A percentile compares a stretch with the other conserved stretches of the same genome.
Conservation (phyloP, 2,797 vertebrate genomes). For the Enteromius mattozi region DNA sequence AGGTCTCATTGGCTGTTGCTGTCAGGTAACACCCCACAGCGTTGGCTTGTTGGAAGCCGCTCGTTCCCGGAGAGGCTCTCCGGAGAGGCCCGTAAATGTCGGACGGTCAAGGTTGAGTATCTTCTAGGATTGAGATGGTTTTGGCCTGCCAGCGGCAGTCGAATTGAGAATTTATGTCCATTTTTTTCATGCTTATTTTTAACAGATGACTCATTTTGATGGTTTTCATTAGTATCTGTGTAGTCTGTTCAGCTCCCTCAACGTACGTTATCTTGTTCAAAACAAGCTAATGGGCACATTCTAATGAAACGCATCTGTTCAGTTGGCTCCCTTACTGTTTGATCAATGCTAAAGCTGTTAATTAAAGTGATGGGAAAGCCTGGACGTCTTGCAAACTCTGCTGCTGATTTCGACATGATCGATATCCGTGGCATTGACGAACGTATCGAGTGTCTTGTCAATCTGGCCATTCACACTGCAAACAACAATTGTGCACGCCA, state of each 20-base stretch:
- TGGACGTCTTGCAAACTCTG: not conserved
- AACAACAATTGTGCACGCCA: slow-evolving; percentile 34
- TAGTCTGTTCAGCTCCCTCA: slow-evolving; percentile 18
- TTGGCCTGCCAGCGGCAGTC: not conserved
- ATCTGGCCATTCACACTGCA: slow-evolving; percentile 32
- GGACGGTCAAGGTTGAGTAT: slow-evolving; percentile 31
- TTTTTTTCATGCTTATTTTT: not conserved
- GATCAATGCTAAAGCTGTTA: slow-evolving; percentile 54
- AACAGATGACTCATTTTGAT: slow-evolving; percentile 23
- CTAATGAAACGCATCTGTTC: slow-evolving; percentile 46
- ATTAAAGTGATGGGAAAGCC: slow-evolving; percentile 51
- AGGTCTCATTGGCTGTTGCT: slow-evolving; percentile 14
- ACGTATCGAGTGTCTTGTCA: slow-evolving; percentile 49
- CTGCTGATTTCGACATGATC: slow-evolving; percentile 31
- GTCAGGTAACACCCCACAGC: slow-evolving; percentile 17
- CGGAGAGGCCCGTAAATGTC: slow-evolving; percentile 1
- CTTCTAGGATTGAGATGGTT: slow-evolving; percentile 16
- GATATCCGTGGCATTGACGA: slow-evolving; percentile 44
- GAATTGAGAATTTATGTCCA: not conserved
- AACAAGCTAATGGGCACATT: slow-evolving; percentile 36
- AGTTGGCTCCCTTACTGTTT: slow-evolving; percentile 20
- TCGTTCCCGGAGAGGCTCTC: not conserved
- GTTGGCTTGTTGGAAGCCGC: not conserved
- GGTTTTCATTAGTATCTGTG: slow-evolving; percentile 17
- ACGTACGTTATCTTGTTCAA: slow-evolving; percentile 30